Evolutionary conservation across 1,140 invertebrate species (phyloP), one percentile per base, ranked within the genome.

Genomic region (Neodiprion lecontei): DNA sequence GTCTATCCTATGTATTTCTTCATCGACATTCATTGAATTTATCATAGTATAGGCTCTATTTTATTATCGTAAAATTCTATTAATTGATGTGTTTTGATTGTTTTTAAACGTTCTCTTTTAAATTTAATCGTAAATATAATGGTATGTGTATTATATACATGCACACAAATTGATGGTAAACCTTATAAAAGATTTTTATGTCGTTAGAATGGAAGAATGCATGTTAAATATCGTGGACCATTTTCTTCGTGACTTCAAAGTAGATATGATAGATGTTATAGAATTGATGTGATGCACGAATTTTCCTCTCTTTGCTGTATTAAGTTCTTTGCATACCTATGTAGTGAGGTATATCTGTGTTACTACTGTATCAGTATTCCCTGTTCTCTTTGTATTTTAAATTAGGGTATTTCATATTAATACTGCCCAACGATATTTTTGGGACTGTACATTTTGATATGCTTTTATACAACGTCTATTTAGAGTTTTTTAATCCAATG

Each of bases 351-450:
- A 40, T 78, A 76, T 76, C 77, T 76, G 75, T 79, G 74, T 75
- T 79, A 78, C 80, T 78, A 81, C 74, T 79, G 77, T 77, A 81
- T 85, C 85, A 86, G 85, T 86, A 86, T 85, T 86, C 78, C 77
- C 79, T 78, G 73, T 80, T 61, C 11, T 81, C 69, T 79, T 78
- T 49, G 73, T 77, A 75, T 77, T 77, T 76, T 74, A 67, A 76
- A 74, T 77, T 77, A 77, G 78, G 53, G n/a, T 61, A 61, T 14
- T 79, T 77, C 70, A 76, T 74, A 75, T 73, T 74, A 73, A 69
- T 75, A 76, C 53, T 73, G 73, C 70, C 69, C 50, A 74, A 70
- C 74, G 72, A 74, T 80, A 74, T 70, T 74, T 75, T 53, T 76
- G 72, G 72, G 71, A 74, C 78, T 77, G 73, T 14, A 14, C 75